Conservation (phyloP, 2,888 invertebrate species). For the Chymomyza amoena region DNA sequence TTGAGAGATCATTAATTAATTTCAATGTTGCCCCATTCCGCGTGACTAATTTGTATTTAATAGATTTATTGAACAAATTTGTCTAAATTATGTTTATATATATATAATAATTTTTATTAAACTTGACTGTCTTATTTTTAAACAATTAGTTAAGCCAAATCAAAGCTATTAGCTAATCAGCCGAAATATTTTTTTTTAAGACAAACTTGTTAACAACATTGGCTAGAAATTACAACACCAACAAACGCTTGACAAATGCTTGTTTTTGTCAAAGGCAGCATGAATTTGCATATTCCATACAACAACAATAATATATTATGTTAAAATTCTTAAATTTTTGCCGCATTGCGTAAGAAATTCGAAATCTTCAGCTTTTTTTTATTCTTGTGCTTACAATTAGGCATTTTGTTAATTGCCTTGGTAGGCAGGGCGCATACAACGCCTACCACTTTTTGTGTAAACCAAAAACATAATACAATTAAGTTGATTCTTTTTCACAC, state of each 20-base stretch:
- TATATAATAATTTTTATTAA: not conserved
- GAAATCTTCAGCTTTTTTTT: not conserved
- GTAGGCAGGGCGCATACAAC: not conserved
- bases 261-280: not conserved
- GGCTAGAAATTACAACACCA: slow-evolving; percentile 4
- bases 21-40: not conserved
- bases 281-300: slow-evolving; percentile 23
- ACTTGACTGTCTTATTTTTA: slow-evolving; percentile 3
- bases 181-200: not conserved
- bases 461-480: not conserved
- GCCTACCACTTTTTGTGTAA: not conserved
- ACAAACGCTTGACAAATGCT: not conserved
- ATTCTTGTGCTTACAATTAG: not conserved
- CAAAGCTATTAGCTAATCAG: not conserved
- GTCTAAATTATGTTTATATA: not conserved
- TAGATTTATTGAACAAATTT: not conserved
- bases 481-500: slow-evolving; percentile 46
- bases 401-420: not conserved
- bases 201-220: slow-evolving; percentile 6
- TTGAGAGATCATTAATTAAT: slow-evolving; percentile 12
- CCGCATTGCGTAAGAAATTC: not conserved
- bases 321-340: not conserved
- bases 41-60: not conserved
- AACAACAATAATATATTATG: not conserved
- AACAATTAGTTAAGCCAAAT: slow-evolving; percentile 2